Percentiles rank a stretch among this genome's conserved stretches.
These are phyloP conservation scores for Gymnothorax javanicus DNA, from an alignment of 2,797 vertebrate species.

Conservation along the genomic window DNA sequence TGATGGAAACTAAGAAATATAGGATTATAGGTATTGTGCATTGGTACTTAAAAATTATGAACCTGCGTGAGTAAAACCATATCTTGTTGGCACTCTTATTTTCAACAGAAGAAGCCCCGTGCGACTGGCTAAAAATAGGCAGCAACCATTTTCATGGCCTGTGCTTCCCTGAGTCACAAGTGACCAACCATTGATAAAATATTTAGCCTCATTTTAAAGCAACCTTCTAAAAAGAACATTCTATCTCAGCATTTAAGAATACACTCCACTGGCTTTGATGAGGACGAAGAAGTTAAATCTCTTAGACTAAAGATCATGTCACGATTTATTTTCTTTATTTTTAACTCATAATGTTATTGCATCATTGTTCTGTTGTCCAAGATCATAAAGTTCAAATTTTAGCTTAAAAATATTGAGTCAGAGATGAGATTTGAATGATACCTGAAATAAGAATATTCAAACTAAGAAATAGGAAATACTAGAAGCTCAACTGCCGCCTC, in stretches of 20 bases:
- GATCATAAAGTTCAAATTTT: background rate
- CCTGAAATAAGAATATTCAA: background rate
- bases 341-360: background rate
- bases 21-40: conserved; percentile 9
- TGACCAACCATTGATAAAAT: conserved; percentile 31
- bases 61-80: background rate
- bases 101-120: conserved; percentile 5
- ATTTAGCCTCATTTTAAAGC: conserved; percentile 24
- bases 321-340: background rate
- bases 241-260: conserved; percentile 11
- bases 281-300: background rate
- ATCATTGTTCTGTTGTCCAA: background rate
- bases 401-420: too few relatives aligned
- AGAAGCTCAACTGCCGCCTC: conserved; percentile 18
- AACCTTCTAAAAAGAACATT: background rate
- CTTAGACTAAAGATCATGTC: background rate
- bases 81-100: background rate
- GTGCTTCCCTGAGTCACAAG: conserved; percentile 1
- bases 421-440: background rate
- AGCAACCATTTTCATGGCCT: conserved; percentile 36
- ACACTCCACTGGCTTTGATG: background rate
- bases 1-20: background rate
- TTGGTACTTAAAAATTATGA: conserved; percentile 16
- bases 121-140: background rate
- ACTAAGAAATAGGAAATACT: background rate